phyloP scores from a whole-genome alignment of 2,888 invertebrate genomes.

The Polydrusus cervinus region DNA sequence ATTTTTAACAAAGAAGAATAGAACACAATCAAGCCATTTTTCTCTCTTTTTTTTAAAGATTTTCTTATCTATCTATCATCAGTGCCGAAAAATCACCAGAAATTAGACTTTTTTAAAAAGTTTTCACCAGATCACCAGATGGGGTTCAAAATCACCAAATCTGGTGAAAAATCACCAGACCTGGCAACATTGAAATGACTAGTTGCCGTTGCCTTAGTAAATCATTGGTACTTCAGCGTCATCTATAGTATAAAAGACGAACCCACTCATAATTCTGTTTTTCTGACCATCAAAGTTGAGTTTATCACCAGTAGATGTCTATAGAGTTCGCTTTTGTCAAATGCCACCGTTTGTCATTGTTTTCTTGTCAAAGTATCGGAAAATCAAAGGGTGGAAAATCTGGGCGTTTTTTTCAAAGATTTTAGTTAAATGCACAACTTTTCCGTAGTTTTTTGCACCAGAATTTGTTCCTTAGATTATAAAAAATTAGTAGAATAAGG shows the following conservation, averaged over 20 bases:
- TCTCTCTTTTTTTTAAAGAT: too few relatives aligned
- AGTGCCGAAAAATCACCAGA: too few relatives aligned
- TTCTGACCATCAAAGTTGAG: background rate
- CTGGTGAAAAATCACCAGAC: too few relatives aligned
- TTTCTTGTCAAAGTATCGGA: slow-evolving; percentile 44
- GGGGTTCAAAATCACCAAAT: too few relatives aligned
- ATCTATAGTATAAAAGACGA: too few relatives aligned
- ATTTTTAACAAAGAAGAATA: too few relatives aligned
- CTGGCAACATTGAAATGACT: background rate
- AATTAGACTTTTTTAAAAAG: too few relatives aligned
- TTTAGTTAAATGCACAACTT: slow-evolving; percentile 49
- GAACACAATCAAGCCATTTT: too few relatives aligned
- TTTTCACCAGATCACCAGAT: too few relatives aligned
- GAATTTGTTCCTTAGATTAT: slow-evolving; percentile 33
- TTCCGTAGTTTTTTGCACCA: slow-evolving; percentile 41
- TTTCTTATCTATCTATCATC: too few relatives aligned
- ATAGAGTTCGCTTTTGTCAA: background rate
- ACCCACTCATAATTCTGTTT: too few relatives aligned
- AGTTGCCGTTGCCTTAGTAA: background rate
- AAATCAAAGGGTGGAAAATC: slow-evolving; percentile 45
- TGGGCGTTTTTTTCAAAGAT: slow-evolving; percentile 41
- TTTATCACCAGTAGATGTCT: background rate
- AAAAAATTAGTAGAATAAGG: slow-evolving; percentile 29
- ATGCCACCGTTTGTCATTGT: slow-evolving; percentile 37
- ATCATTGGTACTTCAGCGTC: too few relatives aligned